These are phyloP conservation scores for Leucoraja erinaceus DNA, from an alignment of 2,113 vertebrate genomes.

Conservation along the genomic window DNA sequence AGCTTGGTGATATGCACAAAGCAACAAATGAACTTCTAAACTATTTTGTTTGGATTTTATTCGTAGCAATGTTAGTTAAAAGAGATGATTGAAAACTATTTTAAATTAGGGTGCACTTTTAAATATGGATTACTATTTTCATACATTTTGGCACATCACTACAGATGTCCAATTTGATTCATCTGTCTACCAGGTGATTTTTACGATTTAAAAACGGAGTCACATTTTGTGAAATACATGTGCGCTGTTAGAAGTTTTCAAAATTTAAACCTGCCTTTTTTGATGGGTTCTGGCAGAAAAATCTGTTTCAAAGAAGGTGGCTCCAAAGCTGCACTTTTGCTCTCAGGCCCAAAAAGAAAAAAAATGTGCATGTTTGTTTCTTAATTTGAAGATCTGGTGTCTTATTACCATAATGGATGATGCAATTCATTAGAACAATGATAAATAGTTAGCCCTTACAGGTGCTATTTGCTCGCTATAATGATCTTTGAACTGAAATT, in stretches of 20 bases:
- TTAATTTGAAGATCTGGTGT: neutral
- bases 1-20: too few species aligned
- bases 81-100: neutral
- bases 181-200: constrained; percentile 4
- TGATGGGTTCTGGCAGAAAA: neutral
- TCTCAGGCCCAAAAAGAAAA: neutral
- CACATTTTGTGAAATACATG: neutral
- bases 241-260: neutral
- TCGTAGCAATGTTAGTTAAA: neutral
- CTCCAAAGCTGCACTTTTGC: neutral
- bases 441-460: neutral
- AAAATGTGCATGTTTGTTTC: neutral
- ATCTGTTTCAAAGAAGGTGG: neutral
- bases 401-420: neutral
- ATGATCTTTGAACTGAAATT: neutral
- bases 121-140: neutral
- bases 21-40: neutral
- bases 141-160: neutral
- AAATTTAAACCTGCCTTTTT: neutral
- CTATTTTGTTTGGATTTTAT: neutral
- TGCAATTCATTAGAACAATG: neutral
- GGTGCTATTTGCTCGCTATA: neutral
- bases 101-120: neutral
- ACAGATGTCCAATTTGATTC: neutral
- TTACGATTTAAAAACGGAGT: neutral